Percentiles rank a stretch among this genome's conserved stretches.
Evolutionary conservation across 2,888 invertebrate species (phyloP).

Genomic region (Eilema caniola): DNA sequence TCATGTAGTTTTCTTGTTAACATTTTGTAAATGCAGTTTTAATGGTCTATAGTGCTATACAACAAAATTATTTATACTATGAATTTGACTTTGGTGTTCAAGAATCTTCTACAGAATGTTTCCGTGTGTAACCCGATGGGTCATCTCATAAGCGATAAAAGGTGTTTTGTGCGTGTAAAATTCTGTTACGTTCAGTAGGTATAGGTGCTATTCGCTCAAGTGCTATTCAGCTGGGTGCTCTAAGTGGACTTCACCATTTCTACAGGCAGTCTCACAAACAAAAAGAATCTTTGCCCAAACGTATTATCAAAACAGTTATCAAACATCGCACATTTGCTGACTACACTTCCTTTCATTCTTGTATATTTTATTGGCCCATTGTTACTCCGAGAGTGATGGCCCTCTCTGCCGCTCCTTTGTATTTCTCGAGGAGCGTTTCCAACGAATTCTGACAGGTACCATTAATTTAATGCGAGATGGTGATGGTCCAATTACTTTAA

Average conservation of each 20-base stretch:
- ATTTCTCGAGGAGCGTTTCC: constrained; percentile 60
- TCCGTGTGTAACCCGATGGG: too few relatives aligned
- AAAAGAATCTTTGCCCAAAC: constrained; percentile 20
- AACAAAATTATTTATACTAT: too few relatives aligned
- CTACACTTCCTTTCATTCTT: constrained; percentile 53
- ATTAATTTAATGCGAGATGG: constrained; percentile 69
- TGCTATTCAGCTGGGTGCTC: too few relatives aligned
- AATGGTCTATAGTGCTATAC: too few relatives aligned
- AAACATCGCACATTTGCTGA: constrained; percentile 51
- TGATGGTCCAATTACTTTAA: constrained; percentile 61
- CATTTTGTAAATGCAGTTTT: too few relatives aligned
- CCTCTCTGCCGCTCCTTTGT: constrained; percentile 54
- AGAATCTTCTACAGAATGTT: too few relatives aligned
- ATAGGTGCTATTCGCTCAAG: too few relatives aligned
- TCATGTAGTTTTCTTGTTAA: too few relatives aligned
- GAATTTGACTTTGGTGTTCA: too few relatives aligned
- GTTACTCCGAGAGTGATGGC: constrained; percentile 70
- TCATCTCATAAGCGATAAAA: too few relatives aligned
- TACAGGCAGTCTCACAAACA: constrained; percentile 5
- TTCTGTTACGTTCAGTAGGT: background rate
- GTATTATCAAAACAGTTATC: constrained; percentile 47
- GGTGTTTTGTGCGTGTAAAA: too few relatives aligned
- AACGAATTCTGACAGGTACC: constrained; percentile 70
- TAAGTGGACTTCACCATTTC: too few relatives aligned
- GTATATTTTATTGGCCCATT: constrained; percentile 76